Evolutionary conservation across 2,113 vertebrate genomes (phyloP), one percentile per base, ranked within the genome.

Genomic region (Paramormyrops kingsleyae): DNA sequence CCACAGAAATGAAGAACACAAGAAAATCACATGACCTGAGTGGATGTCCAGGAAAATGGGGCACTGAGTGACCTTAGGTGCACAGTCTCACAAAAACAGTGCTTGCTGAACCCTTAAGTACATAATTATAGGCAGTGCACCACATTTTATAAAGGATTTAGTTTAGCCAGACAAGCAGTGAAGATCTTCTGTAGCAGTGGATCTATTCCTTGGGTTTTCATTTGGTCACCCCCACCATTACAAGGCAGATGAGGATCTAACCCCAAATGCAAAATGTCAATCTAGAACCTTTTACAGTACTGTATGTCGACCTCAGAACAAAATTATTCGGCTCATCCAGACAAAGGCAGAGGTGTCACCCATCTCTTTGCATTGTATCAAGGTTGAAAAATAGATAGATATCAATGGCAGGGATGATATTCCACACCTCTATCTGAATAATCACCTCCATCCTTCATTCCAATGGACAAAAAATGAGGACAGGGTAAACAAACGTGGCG

Each of bases 361-460:
- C 15, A n/a, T 49, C 47, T 53, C 4, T 84, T 47, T 87, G 27
- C 49, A 27, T 31, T 17, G 13, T 44, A 87, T 50, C 12, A 5
- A 35, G 49, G 85, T 10, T 84, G 42, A 9, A 27, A 74, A 46
- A 74, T 70, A 31, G 49, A 17, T 24, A 52, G 46, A 53, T 77
- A 74, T 52, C 47, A 31, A 24, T 31, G 35, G n/a, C 66, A 70
- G 47, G 31, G 15, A 35, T 89, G n/a, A 89, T 53, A 52, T 89
- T 83, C 88, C n/a, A 89, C 47, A 53, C 44, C 88, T n/a, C 1
- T 53, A 35, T 4, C 17, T 50, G 70, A 87, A 52, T 89, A 83
- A 89, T 52, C 49, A 35, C 88, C 66, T 35, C 50, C 88, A 83
- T 83, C 70, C 88, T 52, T 80, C 88, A 83, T 42, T 31, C 31